Evolutionary conservation across 2,888 invertebrate genomes (phyloP).

Genomic region (Odontocolon sp.): DNA sequence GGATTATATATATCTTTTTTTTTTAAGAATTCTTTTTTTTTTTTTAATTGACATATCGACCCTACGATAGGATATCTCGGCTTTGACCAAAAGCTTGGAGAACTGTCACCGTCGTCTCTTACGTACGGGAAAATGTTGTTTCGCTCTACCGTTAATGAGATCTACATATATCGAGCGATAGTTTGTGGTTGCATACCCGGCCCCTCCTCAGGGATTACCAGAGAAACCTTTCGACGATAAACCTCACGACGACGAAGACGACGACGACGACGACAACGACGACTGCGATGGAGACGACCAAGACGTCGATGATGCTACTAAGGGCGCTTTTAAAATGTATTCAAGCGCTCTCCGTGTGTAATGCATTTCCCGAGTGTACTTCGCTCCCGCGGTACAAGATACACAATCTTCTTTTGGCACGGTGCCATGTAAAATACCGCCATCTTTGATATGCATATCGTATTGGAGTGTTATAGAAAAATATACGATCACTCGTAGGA

Average conservation of each 20-base stretch:
- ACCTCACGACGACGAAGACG: constrained; percentile 46
- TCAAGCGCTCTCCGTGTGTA: constrained; percentile 19
- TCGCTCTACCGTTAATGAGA: constrained; percentile 54
- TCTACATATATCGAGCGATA: constrained; percentile 55
- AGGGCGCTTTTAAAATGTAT: constrained; percentile 45
- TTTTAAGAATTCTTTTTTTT: too few relatives aligned
- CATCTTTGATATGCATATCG: too few relatives aligned
- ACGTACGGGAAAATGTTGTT: constrained; percentile 57
- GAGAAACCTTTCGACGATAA: constrained; percentile 64
- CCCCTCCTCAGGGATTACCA: constrained; percentile 62
- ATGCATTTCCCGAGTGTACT: constrained; percentile 23
- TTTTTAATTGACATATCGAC: too few relatives aligned
- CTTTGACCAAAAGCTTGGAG: too few relatives aligned
- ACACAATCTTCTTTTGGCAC: constrained; percentile 15
- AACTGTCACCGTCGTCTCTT: background rate
- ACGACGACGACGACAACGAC: constrained; percentile 36
- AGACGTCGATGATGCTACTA: constrained; percentile 33
- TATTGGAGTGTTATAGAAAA: too few relatives aligned
- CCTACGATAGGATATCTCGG: too few relatives aligned
- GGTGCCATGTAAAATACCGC: constrained; percentile 11
- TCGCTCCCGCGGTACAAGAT: background rate
- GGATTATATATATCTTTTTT: too few relatives aligned
- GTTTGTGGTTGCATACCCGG: constrained; percentile 48
- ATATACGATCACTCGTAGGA: too few relatives aligned
- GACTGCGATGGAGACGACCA: constrained; percentile 28